Conservation (phyloP, 2,888 invertebrate genomes). For the Nomada fabriciana region DNA sequence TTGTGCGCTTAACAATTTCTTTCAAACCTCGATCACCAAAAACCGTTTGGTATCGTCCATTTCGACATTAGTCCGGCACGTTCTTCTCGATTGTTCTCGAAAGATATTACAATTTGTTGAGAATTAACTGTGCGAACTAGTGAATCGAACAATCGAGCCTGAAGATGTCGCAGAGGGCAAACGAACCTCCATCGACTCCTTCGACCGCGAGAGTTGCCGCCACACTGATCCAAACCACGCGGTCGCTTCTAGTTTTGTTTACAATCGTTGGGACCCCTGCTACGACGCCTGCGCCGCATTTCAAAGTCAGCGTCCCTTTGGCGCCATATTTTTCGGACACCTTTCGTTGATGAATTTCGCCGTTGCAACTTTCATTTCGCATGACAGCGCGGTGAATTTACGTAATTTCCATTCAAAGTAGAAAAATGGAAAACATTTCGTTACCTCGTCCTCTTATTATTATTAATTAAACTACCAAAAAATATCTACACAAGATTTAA, state of each 20-base stretch:
- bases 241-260: constrained; percentile 80
- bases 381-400: too few species aligned
- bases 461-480: neutral
- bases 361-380: neutral
- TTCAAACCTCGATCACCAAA: constrained; percentile 44
- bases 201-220: constrained; percentile 60
- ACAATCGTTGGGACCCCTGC: constrained; percentile 55
- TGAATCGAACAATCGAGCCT: constrained; percentile 28
- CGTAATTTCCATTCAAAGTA: neutral
- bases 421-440: neutral
- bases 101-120: constrained; percentile 7
- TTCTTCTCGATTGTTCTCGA: constrained; percentile 54
- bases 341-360: neutral
- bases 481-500: neutral
- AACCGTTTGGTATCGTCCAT: constrained; percentile 7
- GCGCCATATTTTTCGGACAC: constrained; percentile 43
- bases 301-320: constrained; percentile 36
- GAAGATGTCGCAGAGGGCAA: neutral
- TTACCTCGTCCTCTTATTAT: neutral
- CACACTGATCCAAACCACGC: constrained; percentile 80
- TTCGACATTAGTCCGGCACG: constrained; percentile 45
- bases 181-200: constrained; percentile 40
- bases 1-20: neutral
- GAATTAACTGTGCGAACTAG: constrained; percentile 62
- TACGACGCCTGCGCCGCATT: constrained; percentile 66